These are phyloP conservation scores for Hyperoplus lanceolatus DNA, from an alignment of 2,797 vertebrate species.

Conservation along the genomic window DNA sequence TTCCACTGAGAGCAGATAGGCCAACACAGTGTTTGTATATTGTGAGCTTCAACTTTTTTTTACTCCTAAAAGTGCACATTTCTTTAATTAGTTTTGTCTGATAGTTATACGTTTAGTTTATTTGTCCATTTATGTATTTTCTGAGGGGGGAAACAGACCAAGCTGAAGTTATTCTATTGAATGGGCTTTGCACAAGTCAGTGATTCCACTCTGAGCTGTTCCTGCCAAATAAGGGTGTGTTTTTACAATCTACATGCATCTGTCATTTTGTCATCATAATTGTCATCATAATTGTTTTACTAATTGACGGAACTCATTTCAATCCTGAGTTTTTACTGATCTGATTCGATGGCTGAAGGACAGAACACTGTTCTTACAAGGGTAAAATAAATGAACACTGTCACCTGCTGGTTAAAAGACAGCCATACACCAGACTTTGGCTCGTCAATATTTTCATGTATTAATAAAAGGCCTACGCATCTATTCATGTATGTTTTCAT, in stretches of 20 bases:
- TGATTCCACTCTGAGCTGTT: neutral
- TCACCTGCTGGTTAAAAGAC: slow-evolving; percentile 38
- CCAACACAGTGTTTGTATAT: neutral
- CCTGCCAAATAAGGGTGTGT: neutral
- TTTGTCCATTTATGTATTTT: neutral
- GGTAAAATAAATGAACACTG: neutral
- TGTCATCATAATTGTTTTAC: too few relatives aligned
- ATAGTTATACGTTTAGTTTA: neutral
- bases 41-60: neutral
- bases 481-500: too few relatives aligned
- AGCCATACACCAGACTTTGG: neutral
- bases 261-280: too few relatives aligned
- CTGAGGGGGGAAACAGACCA: neutral
- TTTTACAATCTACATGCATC: neutral
- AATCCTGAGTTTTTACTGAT: too few relatives aligned
- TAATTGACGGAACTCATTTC: too few relatives aligned
- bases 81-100: neutral
- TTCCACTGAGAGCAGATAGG: too few relatives aligned
- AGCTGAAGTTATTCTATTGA: neutral
- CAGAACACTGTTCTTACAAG: neutral
- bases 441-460: too few relatives aligned
- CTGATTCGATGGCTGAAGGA: neutral
- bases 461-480: neutral
- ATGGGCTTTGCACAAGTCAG: neutral
- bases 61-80: neutral